These are phyloP conservation scores for Pseudoips prasinana DNA, from an alignment of 2,888 invertebrate species.

Conservation along the genomic window DNA sequence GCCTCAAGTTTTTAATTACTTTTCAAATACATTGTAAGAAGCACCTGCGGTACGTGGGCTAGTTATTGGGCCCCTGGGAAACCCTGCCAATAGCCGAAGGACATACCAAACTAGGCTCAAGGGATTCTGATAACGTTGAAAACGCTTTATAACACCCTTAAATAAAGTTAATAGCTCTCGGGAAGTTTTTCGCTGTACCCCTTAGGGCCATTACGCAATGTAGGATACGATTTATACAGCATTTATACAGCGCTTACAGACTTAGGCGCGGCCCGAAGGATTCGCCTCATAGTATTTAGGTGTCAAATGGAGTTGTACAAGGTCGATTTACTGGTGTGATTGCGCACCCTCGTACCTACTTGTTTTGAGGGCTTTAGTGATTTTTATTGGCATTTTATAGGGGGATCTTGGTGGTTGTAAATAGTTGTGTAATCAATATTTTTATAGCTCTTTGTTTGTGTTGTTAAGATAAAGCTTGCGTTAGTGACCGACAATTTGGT, in stretches of 20 bases:
- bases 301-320: constrained; percentile 64
- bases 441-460: constrained; percentile 18
- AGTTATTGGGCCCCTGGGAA: constrained; percentile 38
- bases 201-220: constrained; percentile 70
- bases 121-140: constrained; percentile 74
- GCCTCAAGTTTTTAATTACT: constrained; percentile 33
- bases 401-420: constrained; percentile 10
- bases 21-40: constrained; percentile 28
- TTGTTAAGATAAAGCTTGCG: too few relatives aligned
- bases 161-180: constrained; percentile 77
- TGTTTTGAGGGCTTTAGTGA: constrained; percentile 30
- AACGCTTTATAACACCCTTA: constrained; percentile 78
- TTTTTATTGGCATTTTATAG: constrained; percentile 27
- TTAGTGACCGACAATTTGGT: too few relatives aligned
- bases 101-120: constrained; percentile 58
- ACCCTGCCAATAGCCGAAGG: constrained; percentile 60
- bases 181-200: constrained; percentile 76
- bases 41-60: constrained; percentile 29
- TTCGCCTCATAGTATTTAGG: constrained; percentile 61
- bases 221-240: constrained; percentile 73
- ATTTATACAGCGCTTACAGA: constrained; percentile 75
- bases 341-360: constrained; percentile 37
- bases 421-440: constrained; percentile 21
- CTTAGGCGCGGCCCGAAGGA: constrained; percentile 54
- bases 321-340: constrained; percentile 61